These are phyloP conservation scores for Mormyrops boulengeri DNA, from an alignment of 2,797 vertebrate species.

Conservation along the genomic window DNA sequence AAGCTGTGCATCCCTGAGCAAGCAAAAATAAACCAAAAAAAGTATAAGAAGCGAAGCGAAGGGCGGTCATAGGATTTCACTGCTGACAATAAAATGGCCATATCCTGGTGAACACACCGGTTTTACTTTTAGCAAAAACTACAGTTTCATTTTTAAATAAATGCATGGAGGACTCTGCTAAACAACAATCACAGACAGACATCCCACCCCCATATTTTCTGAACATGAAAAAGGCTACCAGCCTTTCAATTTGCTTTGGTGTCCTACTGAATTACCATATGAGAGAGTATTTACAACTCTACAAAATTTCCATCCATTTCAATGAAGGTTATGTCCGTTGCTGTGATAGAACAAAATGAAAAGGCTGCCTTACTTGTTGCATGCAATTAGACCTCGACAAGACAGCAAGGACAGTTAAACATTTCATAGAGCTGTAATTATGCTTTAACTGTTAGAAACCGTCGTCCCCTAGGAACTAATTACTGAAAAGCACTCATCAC, in stretches of 20 bases:
- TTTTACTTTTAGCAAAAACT: not conserved
- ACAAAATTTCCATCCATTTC: constrained; percentile 61
- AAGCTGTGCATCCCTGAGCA: not conserved
- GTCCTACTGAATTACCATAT: constrained; percentile 59
- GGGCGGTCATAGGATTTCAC: not conserved
- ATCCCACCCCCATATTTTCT: constrained; percentile 18
- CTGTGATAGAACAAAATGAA: constrained; percentile 54
- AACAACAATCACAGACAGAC: constrained; percentile 25
- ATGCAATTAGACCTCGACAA: constrained; percentile 73
- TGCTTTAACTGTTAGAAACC: constrained; percentile 71
- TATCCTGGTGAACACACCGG: not conserved
- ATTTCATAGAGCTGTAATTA: constrained; percentile 73
- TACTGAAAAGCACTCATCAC: constrained; percentile 72
- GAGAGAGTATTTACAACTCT: constrained; percentile 61
- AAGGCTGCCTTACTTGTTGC: constrained; percentile 68
- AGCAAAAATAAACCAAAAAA: not conserved
- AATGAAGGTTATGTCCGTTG: constrained; percentile 61
- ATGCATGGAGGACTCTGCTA: not conserved
- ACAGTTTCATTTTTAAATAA: constrained; percentile 10
- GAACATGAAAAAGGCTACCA: constrained; percentile 27
- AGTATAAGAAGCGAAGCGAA: not conserved
- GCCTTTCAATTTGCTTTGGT: constrained; percentile 47
- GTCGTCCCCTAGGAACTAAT: constrained; percentile 81
- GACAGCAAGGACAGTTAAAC: constrained; percentile 70
- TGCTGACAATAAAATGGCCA: not conserved